Evolutionary conservation across 64 coral and sea anemone species (phyloP), one percentile per base, ranked within the genome.

Genomic region (Montipora cactus): DNA sequence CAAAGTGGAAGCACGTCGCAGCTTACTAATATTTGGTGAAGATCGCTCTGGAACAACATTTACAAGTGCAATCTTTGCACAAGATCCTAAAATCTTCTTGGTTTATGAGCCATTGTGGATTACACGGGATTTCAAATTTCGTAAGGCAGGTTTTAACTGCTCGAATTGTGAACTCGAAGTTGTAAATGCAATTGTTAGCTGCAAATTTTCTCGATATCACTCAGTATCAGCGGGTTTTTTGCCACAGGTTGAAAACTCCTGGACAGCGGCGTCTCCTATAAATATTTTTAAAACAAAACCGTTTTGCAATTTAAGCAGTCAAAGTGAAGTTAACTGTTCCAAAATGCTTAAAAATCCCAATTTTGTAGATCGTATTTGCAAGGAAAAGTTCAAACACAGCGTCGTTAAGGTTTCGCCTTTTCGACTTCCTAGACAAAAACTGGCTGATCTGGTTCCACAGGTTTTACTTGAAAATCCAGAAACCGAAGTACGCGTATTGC

Each of bases 31-130:
- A 14, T 84, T 93, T 52, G 91, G 91, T 1, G 71, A 93, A 11
- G 91, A 93, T 83, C 68, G 91, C 14, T 87, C 91, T 5, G 91
- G 91, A 12, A 93, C 91, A 23, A 93, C 91, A 4, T 93, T 93
- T 67, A 64, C 78, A 64, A 93, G 47, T 61, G 51, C 80, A 9
- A 93, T 93, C 49, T 93, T 93, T 18, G 59, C 81, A n/a, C 74
- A 84, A 28, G 91, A 93, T 62, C 81, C 91, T 48, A 71, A 87
- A 50, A 84, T 93, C 2, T 93, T 93, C 74, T 67, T 77, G 52
- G 81, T 93, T 7, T 93, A 93, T 52, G 91, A 93, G 73, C 91
- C 91, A 2, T 58, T 93, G 4, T 93, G 91, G 91, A 68, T 93
- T 68, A 78, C 91, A 48, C 14, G 25, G 21, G 8, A 2, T 11